These are phyloP conservation scores for Okapia johnstoni DNA, from an alignment of 2,113 vertebrate species.

Conservation along the genomic window DNA sequence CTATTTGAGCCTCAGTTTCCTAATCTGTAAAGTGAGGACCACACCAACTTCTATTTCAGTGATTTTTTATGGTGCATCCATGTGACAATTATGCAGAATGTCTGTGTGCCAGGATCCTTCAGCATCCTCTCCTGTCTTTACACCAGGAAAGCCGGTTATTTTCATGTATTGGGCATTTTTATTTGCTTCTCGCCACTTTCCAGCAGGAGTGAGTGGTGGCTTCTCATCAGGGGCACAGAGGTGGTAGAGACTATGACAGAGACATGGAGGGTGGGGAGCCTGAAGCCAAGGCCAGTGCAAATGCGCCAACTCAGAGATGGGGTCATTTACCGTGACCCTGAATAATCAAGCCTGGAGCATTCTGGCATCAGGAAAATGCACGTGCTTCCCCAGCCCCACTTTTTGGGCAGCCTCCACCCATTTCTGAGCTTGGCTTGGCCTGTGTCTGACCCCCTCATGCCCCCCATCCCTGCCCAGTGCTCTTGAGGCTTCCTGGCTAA, in stretches of 20 bases:
- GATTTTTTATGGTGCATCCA: not conserved
- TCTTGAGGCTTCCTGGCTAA: not conserved
- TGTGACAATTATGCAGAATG: not conserved
- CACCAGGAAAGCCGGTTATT: not conserved
- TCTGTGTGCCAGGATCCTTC: not conserved
- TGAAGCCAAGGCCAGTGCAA: not conserved
- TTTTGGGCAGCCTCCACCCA: not conserved
- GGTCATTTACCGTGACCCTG: not conserved
- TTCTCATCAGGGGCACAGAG: not conserved
- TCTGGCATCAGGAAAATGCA: not conserved
- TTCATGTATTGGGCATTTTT: not conserved
- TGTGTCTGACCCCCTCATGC: not conserved
- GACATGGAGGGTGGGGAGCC: not conserved
- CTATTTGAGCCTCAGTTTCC: not conserved
- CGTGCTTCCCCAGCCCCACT: not conserved
- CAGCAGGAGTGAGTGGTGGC: not conserved
- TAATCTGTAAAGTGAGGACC: not conserved
- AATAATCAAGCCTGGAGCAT: not conserved
- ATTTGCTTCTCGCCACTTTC: not conserved
- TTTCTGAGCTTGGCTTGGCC: accelerated
- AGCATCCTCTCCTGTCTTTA: not conserved
- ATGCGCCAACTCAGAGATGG: not conserved
- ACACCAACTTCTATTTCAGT: not conserved
- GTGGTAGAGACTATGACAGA: not conserved
- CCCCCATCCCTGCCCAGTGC: not conserved